Evolutionary conservation across 2,888 invertebrate genomes (phyloP), one percentile per base, ranked within the genome.

Genomic region (Mythimna loreyi): DNA sequence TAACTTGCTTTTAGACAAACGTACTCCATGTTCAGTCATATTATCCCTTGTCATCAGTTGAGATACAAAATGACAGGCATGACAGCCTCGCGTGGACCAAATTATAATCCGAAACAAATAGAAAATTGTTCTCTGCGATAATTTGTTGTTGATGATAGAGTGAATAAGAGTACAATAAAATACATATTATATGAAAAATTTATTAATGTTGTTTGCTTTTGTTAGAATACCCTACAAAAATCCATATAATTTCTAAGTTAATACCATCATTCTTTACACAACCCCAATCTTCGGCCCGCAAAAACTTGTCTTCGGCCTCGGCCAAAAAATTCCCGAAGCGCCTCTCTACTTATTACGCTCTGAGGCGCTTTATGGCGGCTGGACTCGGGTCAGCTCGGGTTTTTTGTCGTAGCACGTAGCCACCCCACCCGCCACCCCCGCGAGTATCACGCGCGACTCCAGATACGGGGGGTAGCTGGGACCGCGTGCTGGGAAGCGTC

Each of bases 381-480:
- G 93, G 92, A 90, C 91, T 86, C 86, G 92, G 92, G 93, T 92
- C 92, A 93, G 91, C 90, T 89, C 88, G 89, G 91, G 89, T 92
- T 91, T 93, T 93, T 93, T 93, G 93, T 92, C 94, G 92, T 89
- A 87, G 93, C 94, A 92, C 93, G 93, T 92, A 90, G 90, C 83
- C 80, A 80, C 85, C 85, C 73, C 83, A 59, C 80, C 80, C 63
- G 80, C 83, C 82, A 75, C 87, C 87, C 88, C 85, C 89, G 89
- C 90, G 90, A 88, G 87, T 84, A 86, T 83, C 89, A 88, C 91
- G 89, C 90, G 91, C 90, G 89, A 82, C 88, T 87, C 85, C 82
- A 87, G 88, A 89, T 87, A 85, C 88, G 90, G 91, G 90, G 89
- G 92, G 90, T 82, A 78, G 63, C 58, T 75, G 68, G 72, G 77